Percentiles rank a stretch among this genome's conserved stretches.
Evolutionary conservation across 1,140 invertebrate species (phyloP).

Genomic region (Daktulosphaira vitifoliae): DNA sequence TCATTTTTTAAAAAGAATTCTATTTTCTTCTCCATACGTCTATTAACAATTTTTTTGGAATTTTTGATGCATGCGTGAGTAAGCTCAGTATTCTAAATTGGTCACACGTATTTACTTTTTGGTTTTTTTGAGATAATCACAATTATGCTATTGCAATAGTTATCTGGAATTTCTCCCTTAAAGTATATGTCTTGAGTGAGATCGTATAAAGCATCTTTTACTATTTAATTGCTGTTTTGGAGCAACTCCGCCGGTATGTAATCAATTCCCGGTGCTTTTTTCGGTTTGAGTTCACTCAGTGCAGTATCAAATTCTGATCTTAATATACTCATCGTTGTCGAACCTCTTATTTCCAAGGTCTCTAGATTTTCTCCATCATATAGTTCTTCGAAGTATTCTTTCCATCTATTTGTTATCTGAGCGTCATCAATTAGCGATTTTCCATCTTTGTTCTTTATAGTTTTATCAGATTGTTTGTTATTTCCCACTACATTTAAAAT

Average conservation of each 20-base stretch:
- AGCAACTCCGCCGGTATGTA: background rate
- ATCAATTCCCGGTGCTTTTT: background rate
- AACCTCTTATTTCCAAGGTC: background rate
- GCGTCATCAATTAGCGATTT: constrained; percentile 17
- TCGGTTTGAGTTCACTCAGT: background rate
- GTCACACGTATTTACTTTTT: constrained; percentile 5
- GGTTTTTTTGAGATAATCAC: background rate
- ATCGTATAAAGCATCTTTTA: constrained; percentile 11
- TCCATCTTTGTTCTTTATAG: constrained; percentile 16
- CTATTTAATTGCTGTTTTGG: background rate
- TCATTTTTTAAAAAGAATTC: background rate
- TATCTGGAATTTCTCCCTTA: background rate
- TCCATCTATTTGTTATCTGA: constrained; percentile 22
- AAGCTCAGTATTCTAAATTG: background rate
- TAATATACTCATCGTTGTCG: background rate
- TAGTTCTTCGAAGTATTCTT: constrained; percentile 30
- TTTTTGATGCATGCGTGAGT: background rate
- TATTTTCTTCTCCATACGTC: background rate
- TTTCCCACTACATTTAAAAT: constrained; percentile 14
- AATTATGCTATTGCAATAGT: background rate
- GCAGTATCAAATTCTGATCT: constrained; percentile 10
- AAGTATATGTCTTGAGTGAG: background rate
- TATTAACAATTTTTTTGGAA: background rate
- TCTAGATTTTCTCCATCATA: constrained; percentile 26
- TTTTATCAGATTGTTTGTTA: constrained; percentile 11